Percentiles rank a stretch among this genome's conserved stretches.
phyloP scores from a whole-genome alignment of 1,140 invertebrate species.

The Solenopsis fugax region DNA sequence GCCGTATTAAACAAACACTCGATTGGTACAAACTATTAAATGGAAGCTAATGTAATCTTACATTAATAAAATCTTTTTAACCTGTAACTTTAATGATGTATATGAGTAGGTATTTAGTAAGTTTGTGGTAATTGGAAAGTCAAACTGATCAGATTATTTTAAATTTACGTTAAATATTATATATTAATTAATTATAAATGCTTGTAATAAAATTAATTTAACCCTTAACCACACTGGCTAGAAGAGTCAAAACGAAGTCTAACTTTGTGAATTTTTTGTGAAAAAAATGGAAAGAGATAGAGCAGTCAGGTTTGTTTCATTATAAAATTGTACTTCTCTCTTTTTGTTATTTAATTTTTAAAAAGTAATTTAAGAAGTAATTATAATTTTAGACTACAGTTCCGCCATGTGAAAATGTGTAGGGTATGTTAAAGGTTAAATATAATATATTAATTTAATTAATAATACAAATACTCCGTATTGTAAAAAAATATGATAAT shows the following conservation, averaged over 20 bases:
- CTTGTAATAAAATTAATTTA: neutral
- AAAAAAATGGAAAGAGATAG: too few species aligned
- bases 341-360: too few species aligned
- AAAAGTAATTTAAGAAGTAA: too few species aligned
- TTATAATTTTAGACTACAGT: too few species aligned
- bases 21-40: neutral
- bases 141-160: neutral
- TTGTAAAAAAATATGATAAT: neutral
- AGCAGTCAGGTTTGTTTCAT: too few species aligned
- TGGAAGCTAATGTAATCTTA: neutral
- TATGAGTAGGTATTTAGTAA: neutral
- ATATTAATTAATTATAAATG: neutral
- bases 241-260: too few species aligned
- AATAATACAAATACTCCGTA: conserved; percentile 4
- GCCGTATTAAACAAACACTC: neutral
- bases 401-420: too few species aligned
- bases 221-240: too few species aligned
- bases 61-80: neutral
- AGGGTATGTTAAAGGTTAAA: too few species aligned
- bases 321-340: too few species aligned
- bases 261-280: too few species aligned
- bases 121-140: neutral
- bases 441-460: too few species aligned
- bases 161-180: neutral
- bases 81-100: neutral